A percentile compares a stretch with the other conserved stretches of the same genome.
Conservation (phyloP, 2,888 invertebrate species). For the Lasioglossum calceatum region DNA sequence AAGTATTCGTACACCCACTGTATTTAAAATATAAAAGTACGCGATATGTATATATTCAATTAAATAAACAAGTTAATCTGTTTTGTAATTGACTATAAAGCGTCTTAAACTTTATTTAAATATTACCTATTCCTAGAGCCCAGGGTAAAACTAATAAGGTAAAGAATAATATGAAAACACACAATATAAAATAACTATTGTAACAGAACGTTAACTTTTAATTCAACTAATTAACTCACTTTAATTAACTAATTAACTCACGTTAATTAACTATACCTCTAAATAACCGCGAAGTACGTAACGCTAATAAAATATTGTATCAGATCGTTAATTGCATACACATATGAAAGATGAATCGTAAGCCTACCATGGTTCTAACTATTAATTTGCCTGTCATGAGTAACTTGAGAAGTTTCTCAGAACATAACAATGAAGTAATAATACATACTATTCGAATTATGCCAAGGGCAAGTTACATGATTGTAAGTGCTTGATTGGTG, state of each 20-base stretch:
- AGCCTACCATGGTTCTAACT: conserved; percentile 1
- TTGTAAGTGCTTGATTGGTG: conserved; percentile 44
- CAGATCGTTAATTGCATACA: conserved; percentile 17
- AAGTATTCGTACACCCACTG: too few relatives aligned
- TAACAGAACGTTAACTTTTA: neutral
- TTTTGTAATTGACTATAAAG: conserved; percentile 30
- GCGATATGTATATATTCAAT: conserved; percentile 39
- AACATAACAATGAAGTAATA: conserved; percentile 65
- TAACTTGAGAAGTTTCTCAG: conserved; percentile 65
- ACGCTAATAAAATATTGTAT: neutral
- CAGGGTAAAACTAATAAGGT: neutral
- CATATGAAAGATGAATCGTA: conserved; percentile 6
- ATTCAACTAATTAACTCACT: neutral
- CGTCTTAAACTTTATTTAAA: neutral
- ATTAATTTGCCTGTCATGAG: conserved; percentile 54
- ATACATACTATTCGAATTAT: conserved; percentile 63
- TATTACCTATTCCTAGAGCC: too few relatives aligned
- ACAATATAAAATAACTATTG: neutral
- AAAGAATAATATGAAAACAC: neutral
- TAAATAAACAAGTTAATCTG: conserved; percentile 36
- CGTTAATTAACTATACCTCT: neutral
- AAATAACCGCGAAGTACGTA: neutral
- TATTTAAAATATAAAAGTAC: conserved; percentile 37
- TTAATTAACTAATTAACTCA: neutral
- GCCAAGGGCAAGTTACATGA: conserved; percentile 69